These are phyloP conservation scores for Drosophila mimica DNA, from an alignment of 2,888 invertebrate species.

Conservation along the genomic window DNA sequence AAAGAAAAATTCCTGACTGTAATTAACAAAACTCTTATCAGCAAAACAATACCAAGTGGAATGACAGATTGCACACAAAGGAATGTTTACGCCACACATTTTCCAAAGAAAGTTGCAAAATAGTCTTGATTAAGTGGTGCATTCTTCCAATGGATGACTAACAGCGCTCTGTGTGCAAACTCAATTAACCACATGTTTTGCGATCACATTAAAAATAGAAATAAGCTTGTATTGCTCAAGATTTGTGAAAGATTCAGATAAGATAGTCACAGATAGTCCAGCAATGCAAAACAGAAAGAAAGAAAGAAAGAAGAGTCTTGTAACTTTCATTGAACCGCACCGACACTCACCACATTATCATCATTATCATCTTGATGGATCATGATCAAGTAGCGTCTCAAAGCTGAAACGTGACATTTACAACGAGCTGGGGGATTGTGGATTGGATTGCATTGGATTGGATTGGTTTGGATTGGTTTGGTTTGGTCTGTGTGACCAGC, in stretches of 20 bases:
- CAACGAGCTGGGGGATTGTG: constrained; percentile 58
- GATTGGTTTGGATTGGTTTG: not conserved
- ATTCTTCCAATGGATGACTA: constrained; percentile 8
- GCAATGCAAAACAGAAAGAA: constrained; percentile 19
- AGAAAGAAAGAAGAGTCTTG: constrained; percentile 11
- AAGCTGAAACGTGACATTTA: constrained; percentile 56
- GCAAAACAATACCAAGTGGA: not conserved
- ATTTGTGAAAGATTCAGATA: constrained; percentile 6
- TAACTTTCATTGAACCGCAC: constrained; percentile 35
- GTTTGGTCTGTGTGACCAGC: constrained; percentile 2
- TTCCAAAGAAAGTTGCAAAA: constrained; percentile 1
- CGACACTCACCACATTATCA: constrained; percentile 38
- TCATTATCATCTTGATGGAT: constrained; percentile 31
- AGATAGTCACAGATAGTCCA: constrained; percentile 12
- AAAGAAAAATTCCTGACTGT: not conserved
- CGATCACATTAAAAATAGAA: not conserved
- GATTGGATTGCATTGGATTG: constrained; percentile 2
- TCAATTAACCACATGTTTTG: not conserved
- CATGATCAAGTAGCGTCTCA: constrained; percentile 57
- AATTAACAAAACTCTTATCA: not conserved
- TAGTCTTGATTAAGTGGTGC: not conserved
- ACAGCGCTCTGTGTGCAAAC: not conserved
- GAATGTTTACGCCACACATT: not conserved
- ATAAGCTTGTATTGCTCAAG: not conserved
- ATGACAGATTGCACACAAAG: not conserved